Base-by-base conservation (phyloP, 1,140 invertebrate species). In the Musca vetustissima region DNA sequence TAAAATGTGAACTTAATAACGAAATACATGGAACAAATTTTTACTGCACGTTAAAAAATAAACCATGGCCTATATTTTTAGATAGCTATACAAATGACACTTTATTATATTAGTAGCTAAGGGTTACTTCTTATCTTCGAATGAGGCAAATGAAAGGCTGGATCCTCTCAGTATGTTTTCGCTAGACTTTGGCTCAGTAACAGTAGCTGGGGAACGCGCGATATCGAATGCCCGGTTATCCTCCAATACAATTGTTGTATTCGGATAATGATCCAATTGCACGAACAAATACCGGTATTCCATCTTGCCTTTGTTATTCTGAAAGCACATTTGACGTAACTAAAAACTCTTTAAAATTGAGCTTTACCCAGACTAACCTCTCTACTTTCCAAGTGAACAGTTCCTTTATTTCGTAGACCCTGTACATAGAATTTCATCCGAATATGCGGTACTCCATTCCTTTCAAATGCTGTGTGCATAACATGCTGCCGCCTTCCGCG, bases 341-440 rank as follows among this genome's bases (percentile, higher is more conserved):
- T 32, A 32, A 32, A 7, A 0, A 4, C 48, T 15, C 3, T 36
- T n/a, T 0, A 66, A 24, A 21, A 57, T 14, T 17, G 25, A 25
- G 9, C 32, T 28, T 28, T 11, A 19, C 0, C 7, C 21, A 25
- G 1, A 49, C 73, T 83, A 85, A 96, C 94, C 86, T 94, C 88
- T 81, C 89, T 87, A 80, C 94, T 90, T 86, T 97, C 95, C 71
- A 96, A 86, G 77, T 94, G 88, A 8, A 92, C 95, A 65, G 92
- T 93, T 9, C 87, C 95, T 74, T 90, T 90, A 72, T 89, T 90
- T 67, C 90, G 85, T 32, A 87, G 83, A 22, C 95, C 95, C 85
- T 95, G 89, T 47, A 97, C 87, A 78, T 96, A 94, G 84, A 97
- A 97, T 78, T 91, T 89, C 90, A 97, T 94, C 74, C 92, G 88